A percentile compares a stretch with the other conserved stretches of the same genome.
Evolutionary conservation across 1,140 invertebrate species (phyloP).

Genomic region (Bathynomus jamesi): DNA sequence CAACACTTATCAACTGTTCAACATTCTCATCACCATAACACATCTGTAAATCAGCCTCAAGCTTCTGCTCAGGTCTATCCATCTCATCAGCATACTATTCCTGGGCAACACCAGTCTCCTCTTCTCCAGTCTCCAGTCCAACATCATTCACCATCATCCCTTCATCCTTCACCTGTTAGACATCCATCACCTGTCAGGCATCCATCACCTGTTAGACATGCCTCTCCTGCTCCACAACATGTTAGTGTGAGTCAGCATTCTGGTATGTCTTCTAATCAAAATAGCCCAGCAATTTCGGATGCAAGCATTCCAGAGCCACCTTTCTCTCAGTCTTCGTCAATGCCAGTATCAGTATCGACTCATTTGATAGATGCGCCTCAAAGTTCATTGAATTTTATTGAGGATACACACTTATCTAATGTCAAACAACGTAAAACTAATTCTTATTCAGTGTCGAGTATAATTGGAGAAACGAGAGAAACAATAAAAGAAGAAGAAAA

Average conservation of each 20-base stretch:
- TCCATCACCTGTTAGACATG: background rate
- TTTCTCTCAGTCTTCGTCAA: background rate
- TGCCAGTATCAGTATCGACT: background rate
- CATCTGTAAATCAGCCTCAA: background rate
- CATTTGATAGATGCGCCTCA: background rate
- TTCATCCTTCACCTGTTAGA: background rate
- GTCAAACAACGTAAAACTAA: conserved; percentile 26
- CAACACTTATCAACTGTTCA: background rate
- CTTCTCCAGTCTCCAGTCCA: background rate
- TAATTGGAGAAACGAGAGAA: conserved; percentile 35
- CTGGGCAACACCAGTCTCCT: background rate
- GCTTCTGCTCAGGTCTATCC: background rate
- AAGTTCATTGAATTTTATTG: background rate
- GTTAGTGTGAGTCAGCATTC: background rate
- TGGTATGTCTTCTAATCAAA: background rate
- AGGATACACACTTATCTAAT: background rate
- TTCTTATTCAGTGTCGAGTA: conserved; percentile 37
- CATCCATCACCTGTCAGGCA: background rate
- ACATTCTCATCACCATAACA: background rate
- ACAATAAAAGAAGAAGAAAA: too few species aligned
- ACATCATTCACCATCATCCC: background rate
- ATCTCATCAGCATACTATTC: background rate
- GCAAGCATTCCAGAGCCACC: background rate
- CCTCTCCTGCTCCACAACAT: background rate
- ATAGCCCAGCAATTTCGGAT: background rate